Base-by-base conservation (phyloP, 2,888 invertebrate species). In the Leptopterna dolabrata region DNA sequence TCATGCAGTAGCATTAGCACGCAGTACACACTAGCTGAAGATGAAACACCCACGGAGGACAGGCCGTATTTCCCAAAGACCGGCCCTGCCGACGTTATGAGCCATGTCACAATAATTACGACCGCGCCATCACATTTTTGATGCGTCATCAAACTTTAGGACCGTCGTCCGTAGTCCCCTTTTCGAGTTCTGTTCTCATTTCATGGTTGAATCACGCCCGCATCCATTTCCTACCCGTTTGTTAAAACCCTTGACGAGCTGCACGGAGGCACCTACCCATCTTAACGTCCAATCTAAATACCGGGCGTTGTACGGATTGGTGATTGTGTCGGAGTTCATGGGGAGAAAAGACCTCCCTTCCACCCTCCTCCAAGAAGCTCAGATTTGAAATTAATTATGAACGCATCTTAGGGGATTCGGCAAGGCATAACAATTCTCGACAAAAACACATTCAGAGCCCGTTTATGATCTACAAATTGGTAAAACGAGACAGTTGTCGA, bases 141-240 rank as follows among this genome's bases (percentile, higher is more conserved):
- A 81, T 81, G 81, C 81, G 81, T 81, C 81, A 81, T 81, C 81
- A 81, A 81, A 81, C 81, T 78, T 78, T 51, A 81, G 36, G 51
- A 29, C 81, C 81, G 47, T 55, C 81, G 47, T 36, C 29, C 30
- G 29, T n/a, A 16, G 51, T 29, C 81, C 81, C 55, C 36, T 36
- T 45, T 81, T 30, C 51, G 55, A 81, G 81, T 45, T 45, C 47
- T 81, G 30, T 51, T 81, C 81, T 81, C 81, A 81, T 81, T 81
- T 81, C 81, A 81, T 55, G 81, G 51, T 81, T 51, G 81, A 51
- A 47, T 81, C 81, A 73, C 73, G 73, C 73, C 73, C 73, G 73
- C 73, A 73, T 73, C 73, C 73, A 73, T 73, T 73, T 41, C 36
- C 41, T 13, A 36, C 73, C 29, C 73, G 30, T 73, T 73, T 36